Conservation (phyloP, 2,113 vertebrate genomes). For the Pelobates fuscus region DNA sequence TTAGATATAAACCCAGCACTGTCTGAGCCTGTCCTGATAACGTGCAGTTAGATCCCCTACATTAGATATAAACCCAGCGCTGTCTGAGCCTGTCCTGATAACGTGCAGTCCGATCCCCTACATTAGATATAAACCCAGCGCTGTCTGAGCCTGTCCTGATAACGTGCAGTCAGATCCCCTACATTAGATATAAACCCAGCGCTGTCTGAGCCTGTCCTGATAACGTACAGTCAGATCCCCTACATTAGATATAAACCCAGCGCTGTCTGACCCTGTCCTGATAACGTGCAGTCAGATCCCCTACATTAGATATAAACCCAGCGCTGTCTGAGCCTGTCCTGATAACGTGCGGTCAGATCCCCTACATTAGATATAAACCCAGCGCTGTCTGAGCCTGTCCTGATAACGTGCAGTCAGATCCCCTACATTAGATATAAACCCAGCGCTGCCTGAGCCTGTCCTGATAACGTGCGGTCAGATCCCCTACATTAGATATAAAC, state of each 20-base stretch:
- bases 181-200: not conserved
- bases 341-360: too few relatives aligned
- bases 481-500: too few relatives aligned
- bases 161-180: too few relatives aligned
- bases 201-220: not conserved
- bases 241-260: too few relatives aligned
- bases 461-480: not conserved
- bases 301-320: not conserved
- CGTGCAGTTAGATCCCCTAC: not conserved
- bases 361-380: not conserved
- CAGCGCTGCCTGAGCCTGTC: not conserved
- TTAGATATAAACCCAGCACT: not conserved
- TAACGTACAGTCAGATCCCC: not conserved
- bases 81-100: not conserved
- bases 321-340: not conserved
- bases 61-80: not conserved
- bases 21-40: not conserved
- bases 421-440: too few relatives aligned
- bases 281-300: too few relatives aligned
- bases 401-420: not conserved
- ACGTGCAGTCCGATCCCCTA: not conserved
- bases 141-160: slow-evolving; percentile 3
- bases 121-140: not conserved
- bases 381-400: not conserved
- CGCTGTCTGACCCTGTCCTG: not conserved